phyloP scores from a whole-genome alignment of 2,113 vertebrate species.

The Pampusana beccarii region DNA sequence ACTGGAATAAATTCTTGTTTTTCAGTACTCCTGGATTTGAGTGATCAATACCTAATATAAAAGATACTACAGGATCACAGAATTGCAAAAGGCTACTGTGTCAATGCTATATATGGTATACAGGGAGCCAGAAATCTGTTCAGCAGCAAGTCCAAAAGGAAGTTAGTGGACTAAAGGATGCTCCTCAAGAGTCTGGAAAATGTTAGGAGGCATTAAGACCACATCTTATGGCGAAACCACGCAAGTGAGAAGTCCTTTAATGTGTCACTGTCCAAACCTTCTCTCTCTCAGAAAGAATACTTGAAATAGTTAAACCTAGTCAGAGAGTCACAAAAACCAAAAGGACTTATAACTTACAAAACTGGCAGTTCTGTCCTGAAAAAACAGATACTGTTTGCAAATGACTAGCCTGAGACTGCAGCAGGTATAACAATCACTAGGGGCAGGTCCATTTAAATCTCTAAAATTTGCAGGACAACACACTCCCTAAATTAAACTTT shows the following conservation, averaged over 20 bases:
- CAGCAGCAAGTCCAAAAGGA: not conserved
- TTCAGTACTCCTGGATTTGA: not conserved
- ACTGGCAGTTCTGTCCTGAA: not conserved
- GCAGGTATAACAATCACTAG: not conserved
- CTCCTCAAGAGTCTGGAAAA: not conserved
- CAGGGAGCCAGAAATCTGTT: not conserved
- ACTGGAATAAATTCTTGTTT: not conserved
- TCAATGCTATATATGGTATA: not conserved
- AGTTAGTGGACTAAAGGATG: accelerated
- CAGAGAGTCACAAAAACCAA: not conserved
- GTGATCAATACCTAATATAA: not conserved
- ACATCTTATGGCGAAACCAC: not conserved
- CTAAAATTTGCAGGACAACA: not conserved
- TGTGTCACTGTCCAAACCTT: not conserved
- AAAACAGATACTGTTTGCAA: not conserved
- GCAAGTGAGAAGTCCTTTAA: not conserved
- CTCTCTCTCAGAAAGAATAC: not conserved
- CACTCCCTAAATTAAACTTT: not conserved
- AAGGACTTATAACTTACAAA: not conserved
- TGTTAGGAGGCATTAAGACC: not conserved
- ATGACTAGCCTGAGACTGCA: not conserved
- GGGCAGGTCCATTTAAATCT: not conserved
- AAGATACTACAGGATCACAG: not conserved
- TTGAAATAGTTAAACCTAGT: not conserved
- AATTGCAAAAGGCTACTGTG: not conserved